Conservation (phyloP, 2,113 vertebrate species). For the rabbit (Oryctolagus cuniculus) region DNA sequence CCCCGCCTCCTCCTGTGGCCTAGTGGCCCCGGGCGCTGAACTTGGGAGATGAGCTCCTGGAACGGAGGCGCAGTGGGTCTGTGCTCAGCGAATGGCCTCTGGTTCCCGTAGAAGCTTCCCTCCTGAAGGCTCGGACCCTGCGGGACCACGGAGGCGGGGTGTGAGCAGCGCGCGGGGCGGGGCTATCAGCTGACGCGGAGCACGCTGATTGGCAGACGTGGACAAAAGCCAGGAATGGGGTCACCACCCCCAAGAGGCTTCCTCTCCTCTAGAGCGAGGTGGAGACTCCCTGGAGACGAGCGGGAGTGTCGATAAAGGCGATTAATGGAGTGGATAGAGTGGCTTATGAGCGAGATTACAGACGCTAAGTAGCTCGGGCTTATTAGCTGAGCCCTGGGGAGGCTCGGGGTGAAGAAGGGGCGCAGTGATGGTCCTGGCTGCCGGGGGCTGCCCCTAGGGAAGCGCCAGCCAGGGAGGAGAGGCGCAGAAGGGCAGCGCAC, state of each 20-base stretch:
- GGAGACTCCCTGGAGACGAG: neutral
- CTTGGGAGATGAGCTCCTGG: neutral
- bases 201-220: accelerated
- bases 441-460: neutral
- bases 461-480: neutral
- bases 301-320: neutral
- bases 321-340: conserved; percentile 56
- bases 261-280: neutral
- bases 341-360: conserved; percentile 58
- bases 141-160: accelerated
- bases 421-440: neutral
- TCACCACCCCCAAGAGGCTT: neutral
- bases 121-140: neutral
- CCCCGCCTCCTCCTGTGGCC: neutral
- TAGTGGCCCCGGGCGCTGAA: neutral
- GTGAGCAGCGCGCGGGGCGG: accelerated
- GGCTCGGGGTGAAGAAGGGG: neutral
- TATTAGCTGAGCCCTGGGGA: conserved; percentile 16
- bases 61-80: neutral
- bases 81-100: neutral
- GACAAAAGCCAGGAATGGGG: neutral
- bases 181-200: neutral
- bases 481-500: neutral
- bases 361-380: conserved; percentile 29
- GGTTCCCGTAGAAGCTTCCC: neutral